Conservation (phyloP, 2,888 invertebrate genomes). For the Bedellia somnulentella region DNA sequence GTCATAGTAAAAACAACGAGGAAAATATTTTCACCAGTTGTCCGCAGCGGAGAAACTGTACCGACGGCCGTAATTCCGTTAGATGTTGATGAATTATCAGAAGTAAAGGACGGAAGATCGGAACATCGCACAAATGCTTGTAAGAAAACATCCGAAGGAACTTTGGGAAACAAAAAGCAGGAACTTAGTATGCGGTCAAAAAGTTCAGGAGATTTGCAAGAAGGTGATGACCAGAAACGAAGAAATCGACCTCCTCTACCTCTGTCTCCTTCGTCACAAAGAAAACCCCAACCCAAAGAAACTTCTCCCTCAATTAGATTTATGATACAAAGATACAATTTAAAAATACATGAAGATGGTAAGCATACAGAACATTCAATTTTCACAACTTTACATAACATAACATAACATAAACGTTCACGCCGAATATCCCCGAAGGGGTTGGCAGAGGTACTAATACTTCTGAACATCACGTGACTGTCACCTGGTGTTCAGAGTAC, state of each 20-base stretch:
- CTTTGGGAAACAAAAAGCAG: constrained; percentile 17
- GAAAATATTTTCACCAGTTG: constrained; percentile 76
- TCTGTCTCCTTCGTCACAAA: constrained; percentile 62
- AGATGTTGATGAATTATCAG: constrained; percentile 37
- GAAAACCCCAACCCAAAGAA: constrained; percentile 58
- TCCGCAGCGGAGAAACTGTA: constrained; percentile 56
- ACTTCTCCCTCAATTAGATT: constrained; percentile 70
- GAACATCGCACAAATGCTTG: constrained; percentile 11
- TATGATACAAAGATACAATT: constrained; percentile 72
- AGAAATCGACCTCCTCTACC: constrained; percentile 59
- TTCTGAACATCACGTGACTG: too few relatives aligned
- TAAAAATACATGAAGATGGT: constrained; percentile 64
- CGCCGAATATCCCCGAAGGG: too few relatives aligned
- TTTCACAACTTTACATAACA: too few relatives aligned
- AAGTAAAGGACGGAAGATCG: constrained; percentile 26
- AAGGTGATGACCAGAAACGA: constrained; percentile 30
- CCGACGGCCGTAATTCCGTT: constrained; percentile 54
- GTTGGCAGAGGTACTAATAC: too few relatives aligned
- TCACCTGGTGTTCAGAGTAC: too few relatives aligned
- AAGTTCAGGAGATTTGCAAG: constrained; percentile 36
- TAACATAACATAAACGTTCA: too few relatives aligned
- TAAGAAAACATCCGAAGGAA: constrained; percentile 17
- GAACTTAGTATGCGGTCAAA: constrained; percentile 22
- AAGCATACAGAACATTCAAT: too few relatives aligned
- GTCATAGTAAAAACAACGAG: constrained; percentile 80